Evolutionary conservation across 1,140 invertebrate species (phyloP).

Genomic region (Aphis gossypii): DNA sequence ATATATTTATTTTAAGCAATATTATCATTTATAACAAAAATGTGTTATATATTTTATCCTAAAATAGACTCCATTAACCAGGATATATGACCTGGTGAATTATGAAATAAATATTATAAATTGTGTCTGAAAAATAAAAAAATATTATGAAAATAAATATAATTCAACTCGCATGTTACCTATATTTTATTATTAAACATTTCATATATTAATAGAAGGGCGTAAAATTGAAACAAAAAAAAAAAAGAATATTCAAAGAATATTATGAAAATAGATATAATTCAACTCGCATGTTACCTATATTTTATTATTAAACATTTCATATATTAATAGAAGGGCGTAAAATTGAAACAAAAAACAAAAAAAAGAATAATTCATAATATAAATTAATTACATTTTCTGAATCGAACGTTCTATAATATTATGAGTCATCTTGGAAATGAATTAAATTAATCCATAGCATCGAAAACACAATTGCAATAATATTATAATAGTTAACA

Average conservation of each 20-base stretch:
- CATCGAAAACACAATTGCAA: too few relatives aligned
- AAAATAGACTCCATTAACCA: not conserved
- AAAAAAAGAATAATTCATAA: not conserved
- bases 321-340: not conserved
- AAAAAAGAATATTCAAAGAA: too few relatives aligned
- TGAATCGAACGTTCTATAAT: not conserved
- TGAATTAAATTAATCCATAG: too few relatives aligned
- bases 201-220: not conserved
- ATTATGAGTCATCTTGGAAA: not conserved
- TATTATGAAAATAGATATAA: not conserved
- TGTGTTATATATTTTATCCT: not conserved
- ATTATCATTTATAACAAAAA: not conserved
- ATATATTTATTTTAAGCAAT: not conserved
- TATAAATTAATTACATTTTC: not conserved
- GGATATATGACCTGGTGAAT: not conserved
- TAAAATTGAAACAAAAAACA: too few relatives aligned
- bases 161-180: fast-evolving
- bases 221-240: too few relatives aligned
- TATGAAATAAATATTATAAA: not conserved
- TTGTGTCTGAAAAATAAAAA: not conserved
- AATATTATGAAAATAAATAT: not conserved
- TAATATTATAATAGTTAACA: too few relatives aligned
- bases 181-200: not conserved
- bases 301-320: not conserved
- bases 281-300: not conserved